A percentile compares a stretch with the other conserved stretches of the same genome.
Evolutionary conservation across 2,113 vertebrate genomes (phyloP).

Genomic region (Paraplagusia blochii): DNA sequence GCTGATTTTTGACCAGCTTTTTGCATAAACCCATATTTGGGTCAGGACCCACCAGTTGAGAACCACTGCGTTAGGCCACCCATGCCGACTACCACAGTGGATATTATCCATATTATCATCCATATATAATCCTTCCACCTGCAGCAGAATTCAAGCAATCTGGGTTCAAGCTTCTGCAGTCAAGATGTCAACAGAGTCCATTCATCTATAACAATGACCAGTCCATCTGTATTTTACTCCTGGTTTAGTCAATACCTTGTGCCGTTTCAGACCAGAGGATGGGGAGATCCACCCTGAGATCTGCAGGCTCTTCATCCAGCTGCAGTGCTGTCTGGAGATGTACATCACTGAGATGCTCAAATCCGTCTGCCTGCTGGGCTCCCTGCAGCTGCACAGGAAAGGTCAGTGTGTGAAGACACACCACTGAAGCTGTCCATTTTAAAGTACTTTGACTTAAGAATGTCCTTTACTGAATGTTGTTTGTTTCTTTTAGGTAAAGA

Average conservation of each 20-base stretch:
- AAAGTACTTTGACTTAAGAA: background rate
- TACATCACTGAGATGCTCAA: conserved; percentile 98
- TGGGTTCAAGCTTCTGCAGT: too few species aligned
- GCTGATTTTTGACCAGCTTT: too few species aligned
- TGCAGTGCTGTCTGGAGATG: conserved; percentile 98
- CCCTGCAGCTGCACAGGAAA: conserved; percentile 96
- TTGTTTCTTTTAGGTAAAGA: conserved; percentile 82
- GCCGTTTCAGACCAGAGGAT: conserved; percentile 86
- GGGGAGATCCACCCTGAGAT: conserved; percentile 98
- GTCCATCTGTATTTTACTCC: background rate
- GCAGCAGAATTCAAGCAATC: too few species aligned
- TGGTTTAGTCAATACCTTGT: background rate
- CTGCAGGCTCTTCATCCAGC: conserved; percentile 94
- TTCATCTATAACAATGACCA: too few species aligned
- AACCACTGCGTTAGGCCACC: too few species aligned
- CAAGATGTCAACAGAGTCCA: too few species aligned
- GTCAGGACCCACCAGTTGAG: too few species aligned
- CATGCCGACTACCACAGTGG: too few species aligned
- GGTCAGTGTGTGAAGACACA: conserved; percentile 66
- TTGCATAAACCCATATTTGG: too few species aligned
- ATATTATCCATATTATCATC: too few species aligned
- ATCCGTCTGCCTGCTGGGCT: conserved; percentile 92
- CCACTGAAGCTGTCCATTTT: background rate
- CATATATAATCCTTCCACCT: too few species aligned
- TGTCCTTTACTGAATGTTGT: background rate